phyloP scores from a whole-genome alignment of 2,113 vertebrate species.

The Athene cunicularia region DNA sequence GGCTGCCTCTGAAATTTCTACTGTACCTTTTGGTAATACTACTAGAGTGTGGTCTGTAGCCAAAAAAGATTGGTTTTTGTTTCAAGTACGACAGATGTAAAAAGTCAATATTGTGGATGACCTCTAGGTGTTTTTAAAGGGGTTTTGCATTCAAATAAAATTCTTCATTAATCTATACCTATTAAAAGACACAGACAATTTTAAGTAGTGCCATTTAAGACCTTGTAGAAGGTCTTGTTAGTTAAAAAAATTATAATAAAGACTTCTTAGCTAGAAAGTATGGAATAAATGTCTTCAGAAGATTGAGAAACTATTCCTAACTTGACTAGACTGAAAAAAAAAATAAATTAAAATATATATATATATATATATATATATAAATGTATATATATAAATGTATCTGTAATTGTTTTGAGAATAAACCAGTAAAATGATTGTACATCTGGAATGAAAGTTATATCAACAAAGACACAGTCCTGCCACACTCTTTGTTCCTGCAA shows the following conservation, averaged over 20 bases:
- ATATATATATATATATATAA: no score
- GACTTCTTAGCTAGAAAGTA: background rate
- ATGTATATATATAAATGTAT: background rate
- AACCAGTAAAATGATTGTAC: background rate
- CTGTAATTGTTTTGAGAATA: background rate
- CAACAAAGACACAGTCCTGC: background rate
- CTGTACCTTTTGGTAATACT: background rate
- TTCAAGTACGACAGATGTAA: background rate
- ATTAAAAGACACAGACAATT: background rate
- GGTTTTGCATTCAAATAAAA: background rate
- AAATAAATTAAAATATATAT: no score
- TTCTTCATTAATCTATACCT: background rate
- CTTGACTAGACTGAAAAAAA: background rate
- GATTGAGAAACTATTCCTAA: background rate
- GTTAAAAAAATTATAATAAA: background rate
- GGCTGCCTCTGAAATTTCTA: background rate
- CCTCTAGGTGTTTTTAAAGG: background rate
- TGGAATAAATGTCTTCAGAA: background rate
- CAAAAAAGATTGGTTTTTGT: background rate
- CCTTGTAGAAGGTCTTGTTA: background rate
- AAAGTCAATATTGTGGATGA: background rate
- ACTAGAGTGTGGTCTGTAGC: background rate
- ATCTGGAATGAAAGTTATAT: background rate
- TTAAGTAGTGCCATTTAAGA: background rate
- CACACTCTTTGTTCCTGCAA: background rate